A percentile compares a stretch with the other conserved stretches of the same genome.
Conservation (phyloP, 1,140 invertebrate genomes). For the Nasonia longicornis region DNA sequence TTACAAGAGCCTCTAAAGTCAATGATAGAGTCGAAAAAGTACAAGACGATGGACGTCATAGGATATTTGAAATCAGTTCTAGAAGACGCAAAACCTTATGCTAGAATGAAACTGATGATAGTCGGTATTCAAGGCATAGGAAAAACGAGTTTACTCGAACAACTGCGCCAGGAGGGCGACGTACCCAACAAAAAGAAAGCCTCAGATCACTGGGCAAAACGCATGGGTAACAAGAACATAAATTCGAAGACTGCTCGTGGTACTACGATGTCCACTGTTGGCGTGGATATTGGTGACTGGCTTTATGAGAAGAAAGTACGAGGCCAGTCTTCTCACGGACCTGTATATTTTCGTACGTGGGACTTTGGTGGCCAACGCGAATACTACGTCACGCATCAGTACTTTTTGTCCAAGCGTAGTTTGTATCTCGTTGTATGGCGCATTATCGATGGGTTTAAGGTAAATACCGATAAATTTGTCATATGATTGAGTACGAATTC, state of each 20-base stretch:
- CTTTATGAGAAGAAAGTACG: constrained; percentile 86
- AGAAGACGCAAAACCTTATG: constrained; percentile 93
- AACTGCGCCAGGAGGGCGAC: constrained; percentile 87
- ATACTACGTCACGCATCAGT: constrained; percentile 98
- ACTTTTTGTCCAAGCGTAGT: constrained; percentile 95
- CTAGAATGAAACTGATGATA: constrained; percentile 97
- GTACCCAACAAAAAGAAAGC: constrained; percentile 80
- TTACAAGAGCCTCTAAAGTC: constrained; percentile 90
- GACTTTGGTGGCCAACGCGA: constrained; percentile 99
- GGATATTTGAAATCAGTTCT: constrained; percentile 93
- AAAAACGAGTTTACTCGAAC: constrained; percentile 87
- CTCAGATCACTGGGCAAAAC: constrained; percentile 91
- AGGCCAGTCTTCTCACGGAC: constrained; percentile 80
- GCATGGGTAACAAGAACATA: constrained; percentile 91
- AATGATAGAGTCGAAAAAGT: constrained; percentile 93
- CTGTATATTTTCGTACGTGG: constrained; percentile 98
- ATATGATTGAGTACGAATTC: neutral
- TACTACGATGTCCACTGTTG: constrained; percentile 92
- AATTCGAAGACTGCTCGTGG: constrained; percentile 81
- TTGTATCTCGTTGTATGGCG: constrained; percentile 97
- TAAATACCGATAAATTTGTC: neutral
- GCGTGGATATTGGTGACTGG: constrained; percentile 97
- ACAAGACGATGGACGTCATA: constrained; percentile 96
- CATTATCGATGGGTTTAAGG: constrained; percentile 89
- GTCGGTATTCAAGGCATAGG: constrained; percentile 91